A percentile compares a stretch with the other conserved stretches of the same genome.
Conservation (phyloP, 2,797 vertebrate species). For the Chrysolophus pictus region DNA sequence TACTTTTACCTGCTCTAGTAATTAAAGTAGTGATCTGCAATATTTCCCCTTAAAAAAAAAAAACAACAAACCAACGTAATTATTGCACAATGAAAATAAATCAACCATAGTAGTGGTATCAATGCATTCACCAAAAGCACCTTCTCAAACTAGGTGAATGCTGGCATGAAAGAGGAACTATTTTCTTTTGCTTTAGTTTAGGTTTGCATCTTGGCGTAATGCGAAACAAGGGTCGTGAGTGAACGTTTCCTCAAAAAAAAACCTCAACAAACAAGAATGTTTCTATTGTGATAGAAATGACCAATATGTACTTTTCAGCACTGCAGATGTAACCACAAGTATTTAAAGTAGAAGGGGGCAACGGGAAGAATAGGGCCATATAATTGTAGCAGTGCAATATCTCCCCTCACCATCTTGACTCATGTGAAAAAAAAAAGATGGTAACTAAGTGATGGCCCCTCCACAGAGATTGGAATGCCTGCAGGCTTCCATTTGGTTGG, state of each 20-base stretch:
- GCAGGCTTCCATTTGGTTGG: neutral
- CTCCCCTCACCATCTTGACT: neutral
- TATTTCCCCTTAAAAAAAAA: neutral
- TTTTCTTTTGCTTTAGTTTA: neutral
- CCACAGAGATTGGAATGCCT: neutral
- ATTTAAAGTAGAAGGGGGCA: neutral
- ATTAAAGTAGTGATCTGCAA: neutral
- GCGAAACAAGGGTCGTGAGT: neutral
- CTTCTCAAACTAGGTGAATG: neutral
- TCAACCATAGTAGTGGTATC: neutral
- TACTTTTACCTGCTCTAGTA: neutral
- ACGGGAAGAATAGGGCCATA: neutral
- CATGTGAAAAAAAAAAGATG: neutral
- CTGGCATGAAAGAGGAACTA: neutral
- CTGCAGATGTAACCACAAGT: neutral
- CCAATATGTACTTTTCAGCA: neutral
- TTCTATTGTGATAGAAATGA: neutral
- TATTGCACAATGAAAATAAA: neutral
- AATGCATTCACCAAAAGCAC: neutral
- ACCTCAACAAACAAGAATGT: neutral
- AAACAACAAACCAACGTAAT: neutral
- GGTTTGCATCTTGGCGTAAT: neutral
- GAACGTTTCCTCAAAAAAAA: neutral
- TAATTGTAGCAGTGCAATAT: neutral
- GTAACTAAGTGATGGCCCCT: neutral